Conservation (phyloP, 2,113 vertebrate species). For the Nothobranchius kuhntae region DNA sequence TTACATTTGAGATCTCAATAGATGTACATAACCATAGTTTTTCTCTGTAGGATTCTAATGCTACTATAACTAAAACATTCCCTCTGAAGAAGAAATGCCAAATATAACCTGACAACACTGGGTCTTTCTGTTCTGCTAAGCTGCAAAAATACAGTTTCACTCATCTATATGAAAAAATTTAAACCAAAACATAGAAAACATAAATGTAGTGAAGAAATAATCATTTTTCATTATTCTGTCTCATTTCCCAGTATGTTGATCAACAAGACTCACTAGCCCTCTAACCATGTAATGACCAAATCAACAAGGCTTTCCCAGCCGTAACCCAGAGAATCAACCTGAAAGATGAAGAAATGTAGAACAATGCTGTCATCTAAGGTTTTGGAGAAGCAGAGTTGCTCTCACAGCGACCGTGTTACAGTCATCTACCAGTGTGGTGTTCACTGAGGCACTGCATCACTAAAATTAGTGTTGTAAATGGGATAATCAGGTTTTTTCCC, state of each 20-base stretch:
- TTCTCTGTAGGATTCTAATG: no score
- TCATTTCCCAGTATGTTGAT: neutral
- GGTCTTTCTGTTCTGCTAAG: no score
- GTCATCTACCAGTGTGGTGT: neutral
- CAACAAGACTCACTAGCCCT: neutral
- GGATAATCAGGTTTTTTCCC: slow-evolving; percentile 1
- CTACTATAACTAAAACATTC: no score
- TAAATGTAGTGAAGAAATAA: no score
- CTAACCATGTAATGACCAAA: neutral
- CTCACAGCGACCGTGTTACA: neutral
- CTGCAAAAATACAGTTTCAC: no score
- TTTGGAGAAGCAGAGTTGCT: neutral
- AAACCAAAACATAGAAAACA: no score
- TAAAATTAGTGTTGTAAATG: slow-evolving; percentile 6
- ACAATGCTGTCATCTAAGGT: neutral
- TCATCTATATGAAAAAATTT: no score
- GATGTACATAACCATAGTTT: no score
- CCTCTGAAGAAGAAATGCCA: no score
- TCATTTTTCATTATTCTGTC: neutral
- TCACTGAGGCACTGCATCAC: neutral
- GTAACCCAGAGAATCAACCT: neutral
- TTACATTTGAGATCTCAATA: no score
- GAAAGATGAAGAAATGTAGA: neutral
- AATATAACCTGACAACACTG: no score
- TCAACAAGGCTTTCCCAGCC: neutral